Evolutionary conservation across 2,113 vertebrate species (phyloP).

Genomic region (Herpetotheres cachinnans): DNA sequence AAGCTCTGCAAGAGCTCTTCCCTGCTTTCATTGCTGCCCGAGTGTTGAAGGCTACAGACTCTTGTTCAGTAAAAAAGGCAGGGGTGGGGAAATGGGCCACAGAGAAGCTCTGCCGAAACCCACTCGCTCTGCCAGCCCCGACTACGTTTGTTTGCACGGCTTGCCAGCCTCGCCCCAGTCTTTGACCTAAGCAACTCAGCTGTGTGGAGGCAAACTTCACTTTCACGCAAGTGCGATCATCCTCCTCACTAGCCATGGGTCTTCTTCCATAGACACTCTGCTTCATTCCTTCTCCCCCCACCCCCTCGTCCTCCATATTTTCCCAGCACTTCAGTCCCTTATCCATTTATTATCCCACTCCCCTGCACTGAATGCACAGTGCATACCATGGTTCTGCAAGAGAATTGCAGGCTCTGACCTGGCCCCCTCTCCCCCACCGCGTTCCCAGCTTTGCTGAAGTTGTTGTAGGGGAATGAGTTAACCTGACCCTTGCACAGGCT

Average conservation of each 20-base stretch:
- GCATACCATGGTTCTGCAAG: background rate
- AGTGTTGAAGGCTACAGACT: background rate
- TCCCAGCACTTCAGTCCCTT: background rate
- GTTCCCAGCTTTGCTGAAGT: background rate
- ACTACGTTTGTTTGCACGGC: background rate
- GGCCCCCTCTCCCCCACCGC: too few relatives aligned
- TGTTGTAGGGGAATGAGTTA: background rate
- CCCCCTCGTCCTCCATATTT: background rate
- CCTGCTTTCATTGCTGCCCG: background rate
- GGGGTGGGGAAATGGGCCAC: background rate
- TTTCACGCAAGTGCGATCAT: background rate
- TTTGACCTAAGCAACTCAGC: background rate
- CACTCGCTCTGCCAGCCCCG: background rate
- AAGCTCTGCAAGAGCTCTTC: background rate
- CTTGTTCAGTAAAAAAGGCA: background rate
- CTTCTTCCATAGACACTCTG: background rate
- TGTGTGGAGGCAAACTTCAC: background rate
- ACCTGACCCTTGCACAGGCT: background rate
- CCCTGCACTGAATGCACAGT: background rate
- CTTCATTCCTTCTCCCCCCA: background rate
- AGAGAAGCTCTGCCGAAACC: background rate
- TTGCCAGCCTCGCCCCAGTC: background rate
- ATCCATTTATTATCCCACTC: background rate
- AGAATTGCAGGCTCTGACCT: background rate
- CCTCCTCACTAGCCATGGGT: background rate